Evolutionary conservation across 2,888 invertebrate genomes (phyloP).

Genomic region (Limnephilus lunatus): DNA sequence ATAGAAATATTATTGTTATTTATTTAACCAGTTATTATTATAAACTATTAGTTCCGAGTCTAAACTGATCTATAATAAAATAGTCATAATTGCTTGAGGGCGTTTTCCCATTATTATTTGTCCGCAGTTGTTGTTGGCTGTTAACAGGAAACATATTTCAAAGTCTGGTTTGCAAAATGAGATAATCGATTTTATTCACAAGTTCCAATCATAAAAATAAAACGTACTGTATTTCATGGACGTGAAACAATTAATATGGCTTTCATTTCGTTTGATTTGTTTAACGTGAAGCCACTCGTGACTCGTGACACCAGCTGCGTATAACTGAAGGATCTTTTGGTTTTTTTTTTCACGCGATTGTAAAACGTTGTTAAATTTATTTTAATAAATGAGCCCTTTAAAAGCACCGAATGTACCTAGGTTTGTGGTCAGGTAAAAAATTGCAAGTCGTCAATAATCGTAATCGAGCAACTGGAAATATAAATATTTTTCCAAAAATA

Average conservation of each 20-base stretch:
- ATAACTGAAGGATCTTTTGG: neutral
- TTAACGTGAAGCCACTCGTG: neutral
- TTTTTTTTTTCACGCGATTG: neutral
- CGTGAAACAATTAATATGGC: neutral
- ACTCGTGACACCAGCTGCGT: neutral
- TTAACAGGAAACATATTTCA: slow-evolving; percentile 19
- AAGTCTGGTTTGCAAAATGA: slow-evolving; percentile 2
- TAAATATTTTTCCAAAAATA: no score
- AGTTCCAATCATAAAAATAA: slow-evolving; percentile 2
- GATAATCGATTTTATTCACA: neutral
- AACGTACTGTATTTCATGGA: neutral
- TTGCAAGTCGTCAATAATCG: neutral
- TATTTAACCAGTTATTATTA: neutral
- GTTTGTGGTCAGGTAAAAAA: neutral
- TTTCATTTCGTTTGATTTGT: neutral
- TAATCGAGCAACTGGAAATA: neutral
- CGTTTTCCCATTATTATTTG: slow-evolving; percentile 16
- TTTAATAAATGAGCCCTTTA: neutral
- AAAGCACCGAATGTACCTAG: neutral
- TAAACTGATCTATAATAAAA: slow-evolving; percentile 2
- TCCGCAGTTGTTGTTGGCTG: neutral
- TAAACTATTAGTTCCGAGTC: neutral
- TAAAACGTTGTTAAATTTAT: neutral
- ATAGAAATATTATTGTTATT: slow-evolving; percentile 2
- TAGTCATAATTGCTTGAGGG: neutral